phyloP scores from a whole-genome alignment of 2,888 invertebrate species.

The Microplitis deprimator region DNA sequence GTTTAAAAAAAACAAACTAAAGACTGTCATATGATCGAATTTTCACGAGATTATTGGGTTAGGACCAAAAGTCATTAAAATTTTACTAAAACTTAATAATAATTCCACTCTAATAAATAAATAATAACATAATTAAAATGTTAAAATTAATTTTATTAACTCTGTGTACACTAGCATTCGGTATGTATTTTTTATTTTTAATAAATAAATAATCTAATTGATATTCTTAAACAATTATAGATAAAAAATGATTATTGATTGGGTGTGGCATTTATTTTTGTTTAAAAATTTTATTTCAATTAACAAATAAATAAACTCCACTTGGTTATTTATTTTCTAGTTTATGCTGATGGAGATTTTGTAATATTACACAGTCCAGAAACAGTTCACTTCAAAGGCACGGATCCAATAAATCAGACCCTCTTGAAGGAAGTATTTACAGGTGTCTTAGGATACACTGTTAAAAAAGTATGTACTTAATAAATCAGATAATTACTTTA shows the following conservation, averaged over 20 bases:
- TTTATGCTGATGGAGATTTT: conserved; percentile 78
- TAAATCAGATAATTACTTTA: neutral
- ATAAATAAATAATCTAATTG: neutral
- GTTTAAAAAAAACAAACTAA: conserved; percentile 15
- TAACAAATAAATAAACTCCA: conserved; percentile 58
- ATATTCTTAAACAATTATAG: neutral
- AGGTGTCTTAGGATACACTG: conserved; percentile 81
- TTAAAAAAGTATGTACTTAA: conserved; percentile 67
- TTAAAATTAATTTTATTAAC: conserved; percentile 44
- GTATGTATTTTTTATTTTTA: conserved; percentile 37
- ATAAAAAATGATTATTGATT: conserved; percentile 14
- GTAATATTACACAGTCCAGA: conserved; percentile 79
- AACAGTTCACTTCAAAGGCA: conserved; percentile 80
- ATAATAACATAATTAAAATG: conserved; percentile 29
- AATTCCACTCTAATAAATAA: neutral
- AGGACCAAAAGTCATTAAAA: conserved; percentile 33
- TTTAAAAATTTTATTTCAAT: conserved; percentile 1
- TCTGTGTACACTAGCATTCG: conserved; percentile 42
- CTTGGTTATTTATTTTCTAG: conserved; percentile 63
- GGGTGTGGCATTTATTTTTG: conserved; percentile 52
- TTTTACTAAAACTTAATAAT: conserved; percentile 6
- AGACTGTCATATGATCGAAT: conserved; percentile 51
- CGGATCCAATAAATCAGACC: conserved; percentile 77
- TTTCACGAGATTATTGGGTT: conserved; percentile 45
- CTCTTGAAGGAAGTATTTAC: conserved; percentile 80